These are phyloP conservation scores for Phataginus tetradactyla DNA, from an alignment of 2,797 vertebrate species.

Conservation along the genomic window DNA sequence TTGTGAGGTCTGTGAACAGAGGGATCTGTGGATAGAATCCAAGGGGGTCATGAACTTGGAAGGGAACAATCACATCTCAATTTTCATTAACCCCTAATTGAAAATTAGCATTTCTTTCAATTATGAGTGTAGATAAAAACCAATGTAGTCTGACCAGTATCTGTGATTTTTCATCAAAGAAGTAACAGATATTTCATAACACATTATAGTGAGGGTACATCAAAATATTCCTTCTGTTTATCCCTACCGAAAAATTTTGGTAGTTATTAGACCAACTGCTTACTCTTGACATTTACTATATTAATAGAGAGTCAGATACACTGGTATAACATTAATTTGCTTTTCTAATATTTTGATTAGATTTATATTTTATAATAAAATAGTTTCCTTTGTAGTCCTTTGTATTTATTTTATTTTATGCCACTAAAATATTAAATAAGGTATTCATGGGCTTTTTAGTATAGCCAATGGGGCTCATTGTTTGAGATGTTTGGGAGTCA, in stretches of 20 bases:
- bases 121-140: background rate
- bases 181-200: background rate
- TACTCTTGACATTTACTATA: background rate
- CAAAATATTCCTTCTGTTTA: background rate
- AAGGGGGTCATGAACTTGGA: background rate
- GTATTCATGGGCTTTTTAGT: background rate
- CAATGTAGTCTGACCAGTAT: background rate
- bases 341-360: constrained; percentile 2
- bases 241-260: background rate
- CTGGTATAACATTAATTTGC: background rate
- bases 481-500: background rate
- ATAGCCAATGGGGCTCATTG: background rate
- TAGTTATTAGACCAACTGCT: background rate
- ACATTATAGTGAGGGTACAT: background rate
- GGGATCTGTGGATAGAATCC: background rate
- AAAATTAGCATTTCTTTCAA: background rate
- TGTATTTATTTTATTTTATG: constrained; percentile 9
- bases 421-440: background rate
- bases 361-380: background rate
- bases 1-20: background rate
- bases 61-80: background rate
- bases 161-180: background rate
- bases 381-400: background rate
- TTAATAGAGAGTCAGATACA: background rate
- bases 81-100: background rate